Evolutionary conservation across 1,140 invertebrate genomes (phyloP).

Genomic region (Carcinoscorpius rotundicauda): DNA sequence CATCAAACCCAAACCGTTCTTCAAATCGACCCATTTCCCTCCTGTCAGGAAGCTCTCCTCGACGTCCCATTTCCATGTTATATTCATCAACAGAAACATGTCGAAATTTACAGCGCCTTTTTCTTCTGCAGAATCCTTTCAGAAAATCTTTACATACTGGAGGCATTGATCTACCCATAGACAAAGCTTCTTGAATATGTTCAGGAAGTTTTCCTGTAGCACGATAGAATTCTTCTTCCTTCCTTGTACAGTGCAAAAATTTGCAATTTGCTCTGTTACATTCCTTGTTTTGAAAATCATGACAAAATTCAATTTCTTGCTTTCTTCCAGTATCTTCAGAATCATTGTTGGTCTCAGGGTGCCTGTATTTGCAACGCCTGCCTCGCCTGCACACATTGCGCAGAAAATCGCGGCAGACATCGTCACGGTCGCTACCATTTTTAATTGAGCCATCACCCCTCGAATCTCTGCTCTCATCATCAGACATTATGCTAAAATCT

Average conservation of each 20-base stretch:
- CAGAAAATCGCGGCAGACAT: constrained; percentile 43
- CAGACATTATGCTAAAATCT: not conserved
- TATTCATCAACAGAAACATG: constrained; percentile 34
- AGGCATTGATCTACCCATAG: constrained; percentile 22
- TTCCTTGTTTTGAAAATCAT: constrained; percentile 66
- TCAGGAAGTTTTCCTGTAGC: constrained; percentile 50
- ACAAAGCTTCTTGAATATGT: constrained; percentile 35
- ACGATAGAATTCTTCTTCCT: constrained; percentile 62
- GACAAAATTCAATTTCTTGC: constrained; percentile 52
- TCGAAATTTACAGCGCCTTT: constrained; percentile 41
- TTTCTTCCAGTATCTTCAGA: constrained; percentile 21
- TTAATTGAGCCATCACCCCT: not conserved
- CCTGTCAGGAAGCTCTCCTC: constrained; percentile 4
- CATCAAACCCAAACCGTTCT: constrained; percentile 13
- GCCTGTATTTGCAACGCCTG: constrained; percentile 59
- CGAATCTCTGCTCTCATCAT: not conserved
- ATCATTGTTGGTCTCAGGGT: constrained; percentile 42
- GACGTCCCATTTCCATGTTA: constrained; percentile 20
- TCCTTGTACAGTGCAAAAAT: constrained; percentile 62
- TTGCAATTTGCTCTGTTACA: constrained; percentile 50
- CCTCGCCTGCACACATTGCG: constrained; percentile 58
- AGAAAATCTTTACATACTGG: constrained; percentile 63
- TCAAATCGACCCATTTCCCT: constrained; percentile 18
- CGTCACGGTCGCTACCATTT: constrained; percentile 12
- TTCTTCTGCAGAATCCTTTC: constrained; percentile 53